These are phyloP conservation scores for Chelidonichthys spinosus DNA, from an alignment of 2,797 vertebrate species.

Conservation along the genomic window DNA sequence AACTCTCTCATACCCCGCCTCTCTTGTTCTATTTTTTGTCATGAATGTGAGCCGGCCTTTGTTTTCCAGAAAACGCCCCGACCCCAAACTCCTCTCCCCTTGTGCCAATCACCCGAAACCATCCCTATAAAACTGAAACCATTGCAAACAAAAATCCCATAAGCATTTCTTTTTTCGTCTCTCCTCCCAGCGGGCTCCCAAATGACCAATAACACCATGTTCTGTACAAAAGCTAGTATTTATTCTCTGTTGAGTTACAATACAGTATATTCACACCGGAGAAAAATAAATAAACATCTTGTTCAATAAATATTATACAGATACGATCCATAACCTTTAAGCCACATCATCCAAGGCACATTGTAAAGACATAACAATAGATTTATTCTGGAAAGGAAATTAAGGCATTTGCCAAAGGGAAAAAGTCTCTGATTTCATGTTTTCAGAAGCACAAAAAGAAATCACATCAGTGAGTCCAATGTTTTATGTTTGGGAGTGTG, in stretches of 20 bases:
- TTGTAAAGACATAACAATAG: slow-evolving; percentile 54
- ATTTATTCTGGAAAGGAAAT: slow-evolving; percentile 43
- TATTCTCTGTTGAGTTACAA: slow-evolving; percentile 79
- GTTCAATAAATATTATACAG: slow-evolving; percentile 86
- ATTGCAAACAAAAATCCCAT: slow-evolving; percentile 69
- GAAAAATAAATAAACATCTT: slow-evolving; percentile 85
- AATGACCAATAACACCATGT: slow-evolving; percentile 74
- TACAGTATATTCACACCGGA: slow-evolving; percentile 80
- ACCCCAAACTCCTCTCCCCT: slow-evolving; percentile 70
- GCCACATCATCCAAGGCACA: slow-evolving; percentile 64
- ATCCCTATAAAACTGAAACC: slow-evolving; percentile 76
- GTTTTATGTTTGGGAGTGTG: slow-evolving; percentile 5
- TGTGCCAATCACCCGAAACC: slow-evolving; percentile 77
- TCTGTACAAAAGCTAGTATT: slow-evolving; percentile 80
- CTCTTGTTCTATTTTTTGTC: slow-evolving; percentile 62
- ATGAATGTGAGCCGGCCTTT: slow-evolving; percentile 74
- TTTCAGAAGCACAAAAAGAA: slow-evolving; percentile 7
- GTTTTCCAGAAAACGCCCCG: slow-evolving; percentile 70
- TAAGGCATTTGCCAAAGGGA: slow-evolving; percentile 21
- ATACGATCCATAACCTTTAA: slow-evolving; percentile 68
- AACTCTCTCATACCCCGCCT: slow-evolving; percentile 75
- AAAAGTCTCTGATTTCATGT: slow-evolving; percentile 19
- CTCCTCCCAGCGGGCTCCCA: slow-evolving; percentile 56
- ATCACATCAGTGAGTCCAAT: slow-evolving; percentile 6
- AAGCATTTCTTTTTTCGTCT: slow-evolving; percentile 62